Evolutionary conservation across 2,888 invertebrate genomes (phyloP).

Genomic region (Epinotia bilunana): DNA sequence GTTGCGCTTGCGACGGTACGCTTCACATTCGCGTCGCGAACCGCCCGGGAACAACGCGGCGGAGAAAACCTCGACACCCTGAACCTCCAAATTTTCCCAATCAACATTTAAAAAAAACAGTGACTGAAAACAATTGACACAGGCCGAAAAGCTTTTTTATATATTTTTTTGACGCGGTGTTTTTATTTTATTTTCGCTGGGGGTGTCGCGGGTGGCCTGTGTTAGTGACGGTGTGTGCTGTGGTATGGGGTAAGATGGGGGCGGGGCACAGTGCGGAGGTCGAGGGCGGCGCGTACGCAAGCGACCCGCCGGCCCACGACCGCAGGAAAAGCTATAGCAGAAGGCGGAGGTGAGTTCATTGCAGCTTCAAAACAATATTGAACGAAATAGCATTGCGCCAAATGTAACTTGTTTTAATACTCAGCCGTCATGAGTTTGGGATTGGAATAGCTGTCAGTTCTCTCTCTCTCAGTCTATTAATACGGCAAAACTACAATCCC

Average conservation of each 20-base stretch:
- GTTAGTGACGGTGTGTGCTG: constrained; percentile 78
- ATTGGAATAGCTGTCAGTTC: too few relatives aligned
- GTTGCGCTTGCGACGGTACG: constrained; percentile 77
- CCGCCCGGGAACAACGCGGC: constrained; percentile 73
- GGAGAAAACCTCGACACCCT: constrained; percentile 66
- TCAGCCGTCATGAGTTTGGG: too few relatives aligned
- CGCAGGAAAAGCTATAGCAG: constrained; percentile 71
- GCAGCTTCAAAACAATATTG: not conserved
- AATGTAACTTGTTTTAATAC: too few relatives aligned
- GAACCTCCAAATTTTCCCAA: constrained; percentile 42
- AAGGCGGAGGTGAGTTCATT: constrained; percentile 74
- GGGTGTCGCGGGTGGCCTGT: constrained; percentile 72
- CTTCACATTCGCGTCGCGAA: constrained; percentile 79
- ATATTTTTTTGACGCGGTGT: constrained; percentile 42
- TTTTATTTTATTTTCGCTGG: constrained; percentile 48
- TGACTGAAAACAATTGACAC: constrained; percentile 22
- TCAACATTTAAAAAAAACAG: constrained; percentile 15
- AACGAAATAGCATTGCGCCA: not conserved
- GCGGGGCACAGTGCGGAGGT: constrained; percentile 82
- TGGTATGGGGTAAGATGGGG: constrained; percentile 81
- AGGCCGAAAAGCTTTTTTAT: constrained; percentile 30
- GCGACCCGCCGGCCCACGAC: constrained; percentile 79
- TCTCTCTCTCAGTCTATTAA: too few relatives aligned
- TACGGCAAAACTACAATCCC: too few relatives aligned
- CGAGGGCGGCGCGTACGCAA: constrained; percentile 77